A percentile compares a stretch with the other conserved stretches of the same genome.
Evolutionary conservation across 2,113 vertebrate species (phyloP).

Genomic region (Mirounga angustirostris): DNA sequence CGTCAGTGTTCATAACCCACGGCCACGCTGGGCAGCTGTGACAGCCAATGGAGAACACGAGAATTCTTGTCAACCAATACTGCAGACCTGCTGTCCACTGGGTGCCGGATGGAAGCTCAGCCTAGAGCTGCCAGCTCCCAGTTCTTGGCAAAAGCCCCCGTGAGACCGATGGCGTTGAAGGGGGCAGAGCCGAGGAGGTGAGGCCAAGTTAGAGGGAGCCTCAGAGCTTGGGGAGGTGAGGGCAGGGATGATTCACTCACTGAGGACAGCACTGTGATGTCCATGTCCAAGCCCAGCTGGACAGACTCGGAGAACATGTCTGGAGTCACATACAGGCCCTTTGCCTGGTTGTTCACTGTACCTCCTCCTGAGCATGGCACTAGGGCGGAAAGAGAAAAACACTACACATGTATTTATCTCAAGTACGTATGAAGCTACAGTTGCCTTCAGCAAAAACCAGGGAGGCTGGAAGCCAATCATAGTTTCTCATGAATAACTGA

Average conservation of each 20-base stretch:
- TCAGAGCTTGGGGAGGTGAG: neutral
- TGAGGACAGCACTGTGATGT: neutral
- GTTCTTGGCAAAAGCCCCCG: neutral
- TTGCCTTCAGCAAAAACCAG: neutral
- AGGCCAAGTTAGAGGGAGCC: no score
- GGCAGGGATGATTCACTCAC: neutral
- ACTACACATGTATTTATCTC: neutral
- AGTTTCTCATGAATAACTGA: neutral
- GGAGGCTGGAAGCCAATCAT: neutral
- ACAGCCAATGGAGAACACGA: rapidly evolving
- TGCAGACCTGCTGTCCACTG: neutral
- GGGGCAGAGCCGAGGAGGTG: neutral
- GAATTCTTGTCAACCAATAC: neutral
- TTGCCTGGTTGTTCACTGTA: neutral
- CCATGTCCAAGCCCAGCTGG: neutral
- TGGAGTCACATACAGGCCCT: neutral
- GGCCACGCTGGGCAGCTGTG: neutral
- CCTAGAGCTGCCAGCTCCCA: neutral
- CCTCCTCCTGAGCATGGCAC: neutral
- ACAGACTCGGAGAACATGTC: neutral
- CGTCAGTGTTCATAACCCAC: no score
- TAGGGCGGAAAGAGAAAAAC: neutral
- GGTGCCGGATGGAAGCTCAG: neutral
- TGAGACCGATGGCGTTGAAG: neutral
- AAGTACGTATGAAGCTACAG: neutral